Evolutionary conservation across 2,888 invertebrate species (phyloP).

Genomic region (Trissonchulus sp.): DNA sequence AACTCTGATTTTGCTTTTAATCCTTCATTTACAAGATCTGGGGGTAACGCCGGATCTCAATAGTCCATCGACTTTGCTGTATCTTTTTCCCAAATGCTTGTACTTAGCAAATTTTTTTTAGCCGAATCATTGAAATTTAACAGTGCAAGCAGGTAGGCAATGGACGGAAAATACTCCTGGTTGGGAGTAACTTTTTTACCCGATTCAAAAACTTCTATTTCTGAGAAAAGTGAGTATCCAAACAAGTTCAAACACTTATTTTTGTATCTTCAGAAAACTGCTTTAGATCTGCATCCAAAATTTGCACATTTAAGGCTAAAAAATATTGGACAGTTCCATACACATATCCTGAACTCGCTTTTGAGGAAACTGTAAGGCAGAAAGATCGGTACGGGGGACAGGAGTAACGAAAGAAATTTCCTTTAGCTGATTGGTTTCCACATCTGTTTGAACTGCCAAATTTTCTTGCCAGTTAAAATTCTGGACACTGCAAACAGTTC

Average conservation of each 20-base stretch:
- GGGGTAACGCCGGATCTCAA: too few relatives aligned
- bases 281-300: background rate
- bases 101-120: background rate
- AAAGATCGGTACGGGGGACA: too few relatives aligned
- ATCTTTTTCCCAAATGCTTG: background rate
- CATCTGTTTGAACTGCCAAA: too few relatives aligned
- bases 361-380: background rate
- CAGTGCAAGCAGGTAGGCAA: constrained; percentile 1
- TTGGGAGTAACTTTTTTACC: constrained; percentile 9
- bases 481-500: too few relatives aligned
- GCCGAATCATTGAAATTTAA: background rate
- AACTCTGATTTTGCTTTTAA: background rate
- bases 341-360: constrained; percentile 1
- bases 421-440: too few relatives aligned
- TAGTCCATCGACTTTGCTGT: background rate
- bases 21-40: background rate
- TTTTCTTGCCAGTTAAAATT: too few relatives aligned
- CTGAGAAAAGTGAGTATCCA: constrained; percentile 6
- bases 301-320: background rate
- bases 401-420: too few relatives aligned
- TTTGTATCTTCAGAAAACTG: background rate
- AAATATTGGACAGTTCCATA: background rate
- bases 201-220: background rate
- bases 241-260: background rate
- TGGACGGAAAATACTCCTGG: background rate